Conservation (phyloP, 2,797 vertebrate genomes). For the Novumbra hubbsi region DNA sequence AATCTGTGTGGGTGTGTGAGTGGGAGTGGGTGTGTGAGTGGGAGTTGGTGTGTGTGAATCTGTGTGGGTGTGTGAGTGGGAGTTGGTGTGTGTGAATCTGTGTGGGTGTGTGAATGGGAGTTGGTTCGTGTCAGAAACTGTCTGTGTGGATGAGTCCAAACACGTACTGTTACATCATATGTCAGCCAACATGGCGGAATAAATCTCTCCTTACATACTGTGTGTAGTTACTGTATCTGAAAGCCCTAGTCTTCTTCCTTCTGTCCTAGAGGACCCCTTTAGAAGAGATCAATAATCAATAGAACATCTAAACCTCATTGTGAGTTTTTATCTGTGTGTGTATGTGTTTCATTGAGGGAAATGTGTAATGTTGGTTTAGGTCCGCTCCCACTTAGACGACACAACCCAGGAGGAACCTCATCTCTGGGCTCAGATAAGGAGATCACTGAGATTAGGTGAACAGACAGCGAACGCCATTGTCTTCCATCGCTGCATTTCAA, state of each 20-base stretch:
- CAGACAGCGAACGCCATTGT: background rate
- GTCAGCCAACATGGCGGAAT: background rate
- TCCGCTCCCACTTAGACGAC: background rate
- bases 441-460: background rate
- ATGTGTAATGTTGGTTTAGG: slow-evolving; percentile 10
- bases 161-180: background rate
- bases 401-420: background rate
- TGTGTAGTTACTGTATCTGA: background rate
- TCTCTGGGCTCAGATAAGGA: background rate
- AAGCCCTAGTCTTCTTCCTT: background rate
- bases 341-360: background rate
- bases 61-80: slow-evolving; percentile 3
- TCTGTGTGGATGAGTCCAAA: background rate
- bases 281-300: background rate
- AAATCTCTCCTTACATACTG: background rate
- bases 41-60: background rate
- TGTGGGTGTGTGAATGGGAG: background rate
- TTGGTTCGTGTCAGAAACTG: background rate
- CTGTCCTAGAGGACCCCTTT: background rate
- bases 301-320: slow-evolving; percentile 3
- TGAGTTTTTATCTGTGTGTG: background rate
- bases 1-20: slow-evolving; percentile 3
- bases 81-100: background rate
- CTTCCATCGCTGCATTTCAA: background rate
- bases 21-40: background rate